These are phyloP conservation scores for Lycopodina hypogea DNA, from an alignment of 37 sponge, comb jelly and placozoan genomes.

Conservation along the genomic window DNA sequence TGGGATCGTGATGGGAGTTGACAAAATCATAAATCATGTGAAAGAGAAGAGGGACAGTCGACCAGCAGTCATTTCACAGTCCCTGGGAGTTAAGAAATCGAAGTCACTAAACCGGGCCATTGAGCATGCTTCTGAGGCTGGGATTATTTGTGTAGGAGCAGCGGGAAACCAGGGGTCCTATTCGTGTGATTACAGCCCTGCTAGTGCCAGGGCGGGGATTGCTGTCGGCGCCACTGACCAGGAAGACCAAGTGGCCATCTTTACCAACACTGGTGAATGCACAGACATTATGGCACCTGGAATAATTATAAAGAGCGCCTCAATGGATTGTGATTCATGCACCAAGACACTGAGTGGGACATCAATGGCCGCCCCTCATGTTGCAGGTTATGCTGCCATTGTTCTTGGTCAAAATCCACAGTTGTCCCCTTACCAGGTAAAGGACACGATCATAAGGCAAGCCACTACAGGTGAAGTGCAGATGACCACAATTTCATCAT, in stretches of 20 bases:
- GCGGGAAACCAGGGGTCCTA: constrained; percentile 71
- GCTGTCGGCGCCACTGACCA: constrained; percentile 64
- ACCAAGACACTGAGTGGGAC: constrained; percentile 62
- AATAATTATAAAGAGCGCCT: constrained; percentile 40
- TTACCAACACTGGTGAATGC: constrained; percentile 72
- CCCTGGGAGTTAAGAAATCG: constrained; percentile 57
- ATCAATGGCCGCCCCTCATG: constrained; percentile 82
- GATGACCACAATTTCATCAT: not conserved
- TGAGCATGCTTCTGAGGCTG: constrained; percentile 18
- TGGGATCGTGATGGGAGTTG: constrained; percentile 64
- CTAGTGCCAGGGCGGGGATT: constrained; percentile 45
- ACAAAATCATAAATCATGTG: constrained; percentile 45
- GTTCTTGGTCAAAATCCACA: constrained; percentile 20
- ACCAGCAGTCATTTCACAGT: constrained; percentile 62
- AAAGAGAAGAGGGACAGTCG: not conserved
- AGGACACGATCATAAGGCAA: constrained; percentile 29
- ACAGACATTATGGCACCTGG: constrained; percentile 80
- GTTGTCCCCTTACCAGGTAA: constrained; percentile 37
- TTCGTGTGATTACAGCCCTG: constrained; percentile 68
- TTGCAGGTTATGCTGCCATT: constrained; percentile 67
- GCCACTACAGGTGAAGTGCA: constrained; percentile 43
- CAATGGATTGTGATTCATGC: constrained; percentile 46
- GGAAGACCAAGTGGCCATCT: constrained; percentile 24
- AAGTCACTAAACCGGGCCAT: constrained; percentile 34
- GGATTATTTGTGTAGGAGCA: constrained; percentile 55